Percentiles rank a stretch among this genome's conserved stretches.
These are phyloP conservation scores for Colius striatus DNA, from an alignment of 2,113 vertebrate species.

Conservation along the genomic window DNA sequence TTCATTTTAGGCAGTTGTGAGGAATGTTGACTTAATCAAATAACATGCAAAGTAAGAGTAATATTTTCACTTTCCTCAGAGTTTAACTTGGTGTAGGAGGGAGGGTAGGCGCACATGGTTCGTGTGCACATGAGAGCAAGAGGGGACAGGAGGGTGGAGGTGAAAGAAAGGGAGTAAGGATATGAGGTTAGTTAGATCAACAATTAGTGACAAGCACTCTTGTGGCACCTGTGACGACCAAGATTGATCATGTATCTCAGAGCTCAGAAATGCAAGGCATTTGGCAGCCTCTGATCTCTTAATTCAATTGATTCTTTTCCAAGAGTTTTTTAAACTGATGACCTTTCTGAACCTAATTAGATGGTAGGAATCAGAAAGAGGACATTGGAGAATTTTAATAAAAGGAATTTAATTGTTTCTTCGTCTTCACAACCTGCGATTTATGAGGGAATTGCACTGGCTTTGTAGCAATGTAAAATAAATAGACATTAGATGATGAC, in stretches of 20 bases:
- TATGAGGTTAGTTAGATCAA: slow-evolving; percentile 9
- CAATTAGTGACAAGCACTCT: neutral
- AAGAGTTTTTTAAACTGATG: slow-evolving; percentile 68
- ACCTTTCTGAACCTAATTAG: slow-evolving; percentile 77
- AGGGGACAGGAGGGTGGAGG: neutral
- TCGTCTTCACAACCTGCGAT: slow-evolving; percentile 77
- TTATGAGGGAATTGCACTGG: slow-evolving; percentile 81
- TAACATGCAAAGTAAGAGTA: neutral
- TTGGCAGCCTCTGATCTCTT: slow-evolving; percentile 53
- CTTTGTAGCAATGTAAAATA: slow-evolving; percentile 82
- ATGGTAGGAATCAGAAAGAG: slow-evolving; percentile 65
- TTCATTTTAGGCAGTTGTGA: neutral
- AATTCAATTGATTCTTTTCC: slow-evolving; percentile 64
- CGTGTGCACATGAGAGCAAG: neutral
- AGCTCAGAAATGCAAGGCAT: slow-evolving; percentile 35
- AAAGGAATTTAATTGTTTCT: slow-evolving; percentile 72
- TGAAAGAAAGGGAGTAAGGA: slow-evolving; percentile 7
- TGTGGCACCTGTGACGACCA: slow-evolving; percentile 9
- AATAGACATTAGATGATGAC: slow-evolving; percentile 86
- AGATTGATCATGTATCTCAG: slow-evolving; percentile 32
- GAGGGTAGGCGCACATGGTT: neutral
- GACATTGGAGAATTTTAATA: slow-evolving; percentile 75
- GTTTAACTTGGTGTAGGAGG: neutral
- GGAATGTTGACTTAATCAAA: neutral
- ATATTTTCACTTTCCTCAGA: neutral